Conservation (phyloP, 2,113 vertebrate genomes). For the Bos javanicus region DNA sequence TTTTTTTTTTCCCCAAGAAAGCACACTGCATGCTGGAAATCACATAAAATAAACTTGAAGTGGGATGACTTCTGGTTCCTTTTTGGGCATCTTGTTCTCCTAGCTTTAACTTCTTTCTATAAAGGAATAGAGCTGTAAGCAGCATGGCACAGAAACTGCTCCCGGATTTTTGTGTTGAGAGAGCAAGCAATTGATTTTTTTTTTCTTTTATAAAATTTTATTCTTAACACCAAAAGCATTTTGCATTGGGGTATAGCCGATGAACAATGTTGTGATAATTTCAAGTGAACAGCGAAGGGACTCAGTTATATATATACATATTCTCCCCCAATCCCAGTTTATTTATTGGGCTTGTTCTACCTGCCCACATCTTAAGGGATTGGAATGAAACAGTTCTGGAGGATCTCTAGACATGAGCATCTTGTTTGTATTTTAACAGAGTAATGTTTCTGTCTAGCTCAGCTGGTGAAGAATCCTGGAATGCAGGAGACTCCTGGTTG, state of each 20-base stretch:
- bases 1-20: conserved; percentile 49
- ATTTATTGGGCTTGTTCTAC: neutral
- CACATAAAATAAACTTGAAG: conserved; percentile 43
- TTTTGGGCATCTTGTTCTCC: neutral
- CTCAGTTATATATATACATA: neutral
- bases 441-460: neutral
- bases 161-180: neutral
- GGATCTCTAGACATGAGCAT: neutral
- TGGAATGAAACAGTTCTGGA: neutral
- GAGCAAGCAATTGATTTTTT: neutral
- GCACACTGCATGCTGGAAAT: conserved; percentile 20
- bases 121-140: neutral
- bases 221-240: neutral
- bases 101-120: neutral
- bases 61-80: neutral
- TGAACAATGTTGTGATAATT: neutral
- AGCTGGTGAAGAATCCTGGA: neutral
- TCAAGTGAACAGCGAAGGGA: neutral
- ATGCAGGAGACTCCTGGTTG: neutral
- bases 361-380: neutral
- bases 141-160: neutral
- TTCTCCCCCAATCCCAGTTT: neutral
- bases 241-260: neutral
- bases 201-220: neutral
- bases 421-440: neutral